Percentiles rank a stretch among this genome's conserved stretches.
These are phyloP conservation scores for Chaetophractus vellerosus DNA, from an alignment of 2,797 vertebrate species.

Conservation along the genomic window DNA sequence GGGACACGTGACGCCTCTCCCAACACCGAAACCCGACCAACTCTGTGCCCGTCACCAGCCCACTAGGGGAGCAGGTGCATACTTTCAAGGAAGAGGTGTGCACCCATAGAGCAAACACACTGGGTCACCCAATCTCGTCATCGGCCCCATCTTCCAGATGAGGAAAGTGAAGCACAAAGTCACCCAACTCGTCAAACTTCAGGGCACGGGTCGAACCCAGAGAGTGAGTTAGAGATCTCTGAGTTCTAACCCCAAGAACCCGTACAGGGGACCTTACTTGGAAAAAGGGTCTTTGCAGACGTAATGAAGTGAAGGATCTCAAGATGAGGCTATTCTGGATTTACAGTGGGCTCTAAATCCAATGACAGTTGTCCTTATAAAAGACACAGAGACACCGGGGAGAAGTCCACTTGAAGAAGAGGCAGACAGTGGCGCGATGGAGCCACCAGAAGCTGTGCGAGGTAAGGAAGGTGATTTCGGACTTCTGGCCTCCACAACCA, in stretches of 20 bases:
- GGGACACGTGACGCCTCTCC: not conserved
- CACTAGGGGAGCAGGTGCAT: not conserved
- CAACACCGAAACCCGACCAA: not conserved
- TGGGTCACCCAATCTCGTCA: not conserved
- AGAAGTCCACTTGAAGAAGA: not conserved
- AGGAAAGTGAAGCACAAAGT: slow-evolving; percentile 3
- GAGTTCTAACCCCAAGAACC: not conserved
- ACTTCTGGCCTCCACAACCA: not conserved
- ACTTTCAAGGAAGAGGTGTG: not conserved
- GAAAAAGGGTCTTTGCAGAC: no score
- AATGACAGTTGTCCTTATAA: not conserved
- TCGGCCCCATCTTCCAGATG: not conserved
- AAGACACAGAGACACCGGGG: not conserved
- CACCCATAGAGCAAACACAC: not conserved
- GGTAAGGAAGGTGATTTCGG: not conserved
- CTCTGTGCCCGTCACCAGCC: not conserved
- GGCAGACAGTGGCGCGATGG: not conserved
- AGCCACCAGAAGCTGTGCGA: not conserved
- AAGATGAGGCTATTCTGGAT: not conserved
- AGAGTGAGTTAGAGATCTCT: not conserved
- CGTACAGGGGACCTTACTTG: not conserved
- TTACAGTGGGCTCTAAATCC: not conserved
- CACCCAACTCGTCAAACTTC: not conserved
- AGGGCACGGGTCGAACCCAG: not conserved
- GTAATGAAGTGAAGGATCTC: not conserved